Evolutionary conservation across 2,113 vertebrate species (phyloP).

Genomic region (Aphelocoma coerulescens): DNA sequence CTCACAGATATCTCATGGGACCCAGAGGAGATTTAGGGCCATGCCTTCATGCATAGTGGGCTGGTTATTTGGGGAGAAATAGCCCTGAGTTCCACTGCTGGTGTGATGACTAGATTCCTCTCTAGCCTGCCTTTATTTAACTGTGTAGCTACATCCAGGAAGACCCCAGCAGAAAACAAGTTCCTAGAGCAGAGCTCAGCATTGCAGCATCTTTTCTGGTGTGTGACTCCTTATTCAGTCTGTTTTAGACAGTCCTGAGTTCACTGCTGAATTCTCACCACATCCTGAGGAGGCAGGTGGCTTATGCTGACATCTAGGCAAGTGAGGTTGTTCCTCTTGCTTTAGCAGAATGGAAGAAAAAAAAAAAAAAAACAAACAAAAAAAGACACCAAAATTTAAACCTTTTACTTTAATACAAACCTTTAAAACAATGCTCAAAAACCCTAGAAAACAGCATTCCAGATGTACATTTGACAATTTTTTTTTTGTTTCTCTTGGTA

Average conservation of each 20-base stretch:
- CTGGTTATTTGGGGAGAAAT: not conserved
- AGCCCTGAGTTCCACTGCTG: not conserved
- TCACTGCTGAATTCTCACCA: not conserved
- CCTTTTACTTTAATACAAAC: not conserved
- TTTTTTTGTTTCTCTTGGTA: not conserved
- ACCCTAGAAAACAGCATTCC: not conserved
- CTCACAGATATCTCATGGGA: not conserved
- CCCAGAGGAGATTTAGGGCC: not conserved
- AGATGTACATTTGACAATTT: not conserved
- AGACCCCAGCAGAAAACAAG: not conserved
- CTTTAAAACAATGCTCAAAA: not conserved
- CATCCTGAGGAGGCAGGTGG: not conserved
- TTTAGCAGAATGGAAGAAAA: not conserved
- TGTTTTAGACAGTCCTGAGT: not conserved
- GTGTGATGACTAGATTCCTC: not conserved
- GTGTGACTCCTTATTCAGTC: not conserved
- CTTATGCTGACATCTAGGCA: not conserved
- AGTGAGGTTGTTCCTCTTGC: not conserved
- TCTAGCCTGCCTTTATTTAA: not conserved
- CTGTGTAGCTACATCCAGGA: not conserved
- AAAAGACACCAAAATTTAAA: rapidly evolving
- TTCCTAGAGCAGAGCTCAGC: not conserved
- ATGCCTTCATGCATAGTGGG: rapidly evolving
- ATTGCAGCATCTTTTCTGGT: not conserved
- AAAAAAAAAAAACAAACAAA: not conserved